Conservation (phyloP, 1,140 invertebrate species). For the Oedothorax gibbosus region DNA sequence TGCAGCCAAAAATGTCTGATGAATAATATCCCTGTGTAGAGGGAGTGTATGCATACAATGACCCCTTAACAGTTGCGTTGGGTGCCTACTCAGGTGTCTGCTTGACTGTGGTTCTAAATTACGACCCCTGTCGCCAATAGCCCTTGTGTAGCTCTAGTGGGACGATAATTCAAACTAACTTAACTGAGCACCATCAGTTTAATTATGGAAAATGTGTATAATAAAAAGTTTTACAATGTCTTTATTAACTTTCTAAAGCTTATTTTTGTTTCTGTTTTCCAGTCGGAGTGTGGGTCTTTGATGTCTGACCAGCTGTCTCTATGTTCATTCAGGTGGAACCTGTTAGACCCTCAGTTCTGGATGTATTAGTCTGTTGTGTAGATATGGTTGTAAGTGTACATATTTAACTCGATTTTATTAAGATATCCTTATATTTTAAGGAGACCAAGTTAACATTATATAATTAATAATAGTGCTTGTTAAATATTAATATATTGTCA, state of each 20-base stretch:
- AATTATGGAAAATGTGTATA: too few species aligned
- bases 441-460: not conserved
- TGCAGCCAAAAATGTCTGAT: too few species aligned
- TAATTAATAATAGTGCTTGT: not conserved
- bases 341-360: slow-evolving; percentile 60
- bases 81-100: too few species aligned
- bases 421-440: not conserved
- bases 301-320: slow-evolving; percentile 56
- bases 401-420: not conserved
- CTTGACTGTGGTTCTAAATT: too few species aligned
- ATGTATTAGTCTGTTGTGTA: slow-evolving; percentile 62
- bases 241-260: not conserved
- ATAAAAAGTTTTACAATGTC: not conserved
- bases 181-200: too few species aligned
- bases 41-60: too few species aligned
- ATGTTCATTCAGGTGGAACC: slow-evolving; percentile 61
- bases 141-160: too few species aligned
- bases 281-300: slow-evolving; percentile 43
- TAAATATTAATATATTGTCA: too few species aligned
- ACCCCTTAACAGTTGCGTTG: too few species aligned
- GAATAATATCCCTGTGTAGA: too few species aligned
- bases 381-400: slow-evolving; percentile 59
- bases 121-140: too few species aligned
- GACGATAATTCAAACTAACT: too few species aligned
- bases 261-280: slow-evolving; percentile 23